Conservation (phyloP, 2,888 invertebrate genomes). For the Meliscaeva auricollis region DNA sequence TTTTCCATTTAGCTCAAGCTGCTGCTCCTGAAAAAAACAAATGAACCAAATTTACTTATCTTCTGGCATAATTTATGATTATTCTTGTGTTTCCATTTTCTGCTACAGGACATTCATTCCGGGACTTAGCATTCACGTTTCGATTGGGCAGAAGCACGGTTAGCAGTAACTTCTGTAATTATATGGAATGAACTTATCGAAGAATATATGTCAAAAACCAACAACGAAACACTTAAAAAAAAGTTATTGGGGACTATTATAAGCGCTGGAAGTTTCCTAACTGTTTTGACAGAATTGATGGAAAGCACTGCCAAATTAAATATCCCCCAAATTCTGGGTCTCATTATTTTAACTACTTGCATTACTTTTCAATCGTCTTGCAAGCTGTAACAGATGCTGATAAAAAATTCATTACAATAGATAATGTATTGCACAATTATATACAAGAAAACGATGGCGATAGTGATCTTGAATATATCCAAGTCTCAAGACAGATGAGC, state of each 20-base stretch:
- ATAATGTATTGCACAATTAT: conserved; percentile 14
- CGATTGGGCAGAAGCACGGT: no score
- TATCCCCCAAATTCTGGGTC: conserved; percentile 44
- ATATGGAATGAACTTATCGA: no score
- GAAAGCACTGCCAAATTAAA: conserved; percentile 47
- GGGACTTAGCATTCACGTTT: no score
- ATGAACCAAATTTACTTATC: no score
- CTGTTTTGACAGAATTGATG: conserved; percentile 52
- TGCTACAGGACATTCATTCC: no score
- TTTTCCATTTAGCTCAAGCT: conserved; percentile 20
- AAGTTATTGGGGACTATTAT: conserved; percentile 42
- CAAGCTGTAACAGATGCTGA: conserved; percentile 27
- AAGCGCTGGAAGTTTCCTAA: conserved; percentile 46
- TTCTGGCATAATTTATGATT: no score
- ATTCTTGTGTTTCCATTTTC: no score
- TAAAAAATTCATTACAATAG: conserved; percentile 24
- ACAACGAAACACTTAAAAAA: no score
- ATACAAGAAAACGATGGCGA: neutral
- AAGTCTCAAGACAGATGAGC: neutral
- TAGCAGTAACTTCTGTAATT: no score
- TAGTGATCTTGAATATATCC: neutral
- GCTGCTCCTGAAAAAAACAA: conserved; percentile 18
- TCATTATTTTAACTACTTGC: conserved; percentile 16
- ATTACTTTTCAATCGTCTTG: conserved; percentile 11
- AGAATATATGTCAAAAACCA: no score